Evolutionary conservation across 2,113 vertebrate genomes (phyloP), one percentile per base, ranked within the genome.

Genomic region (Brachyistius frenatus): DNA sequence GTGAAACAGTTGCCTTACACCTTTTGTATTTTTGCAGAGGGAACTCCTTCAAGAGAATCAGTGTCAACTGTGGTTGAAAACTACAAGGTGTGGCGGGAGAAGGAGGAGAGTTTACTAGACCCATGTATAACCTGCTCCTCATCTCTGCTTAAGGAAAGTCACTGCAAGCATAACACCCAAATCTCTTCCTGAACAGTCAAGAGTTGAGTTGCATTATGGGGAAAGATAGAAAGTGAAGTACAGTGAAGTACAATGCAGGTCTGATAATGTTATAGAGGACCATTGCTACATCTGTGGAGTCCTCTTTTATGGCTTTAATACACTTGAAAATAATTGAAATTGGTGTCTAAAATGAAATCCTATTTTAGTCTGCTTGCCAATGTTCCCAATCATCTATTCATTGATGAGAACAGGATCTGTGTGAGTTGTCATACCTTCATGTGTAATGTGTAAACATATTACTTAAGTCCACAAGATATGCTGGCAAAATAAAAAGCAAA

Each of bases 401-500:
- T 0, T 41, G 7, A 15, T 61, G 55, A 62, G 44, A 53, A 73
- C 52, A 55, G 67, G 30, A 71, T 56, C 65, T 39, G 39, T 30
- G 56, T 13, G 3, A 62, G 44, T 5, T 56, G 23, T 54, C 35
- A 31, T 41, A 11, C 39, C 33, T 67, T 46, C 15, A 49, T 33
- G 66, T 53, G 10, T 65, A 71, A 78, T 71, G 31, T 7, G 6
- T n/a, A 52, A 32, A 55, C 1, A 32, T 1, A 39, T 58, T 35
- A 39, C 11, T 53, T 15, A 23, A 47, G 14, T 31, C 11, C 23
- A 69, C 50, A 3, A 10, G 7, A 44, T 8, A 33, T 13, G 33
- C 37, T 10, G 44, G 16, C 15, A 63, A 53, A 16, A 23, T 7
- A 41, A 14, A 14, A 35, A 67, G 44, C 4, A 10, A 32, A n/a